Base-by-base conservation (phyloP, 2,113 vertebrate species). In the Neotoma lepida region DNA sequence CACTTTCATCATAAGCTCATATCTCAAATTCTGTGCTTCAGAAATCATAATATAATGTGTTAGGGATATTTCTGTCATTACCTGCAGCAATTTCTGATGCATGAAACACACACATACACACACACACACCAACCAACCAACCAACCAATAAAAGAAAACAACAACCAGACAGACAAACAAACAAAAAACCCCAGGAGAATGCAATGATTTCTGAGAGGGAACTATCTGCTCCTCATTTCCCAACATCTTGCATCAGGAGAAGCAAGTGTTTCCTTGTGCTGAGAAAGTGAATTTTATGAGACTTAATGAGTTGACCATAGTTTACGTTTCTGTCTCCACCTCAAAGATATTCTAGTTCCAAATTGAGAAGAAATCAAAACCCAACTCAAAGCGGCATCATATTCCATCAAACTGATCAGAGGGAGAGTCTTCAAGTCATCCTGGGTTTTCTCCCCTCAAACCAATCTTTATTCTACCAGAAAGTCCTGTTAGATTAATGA, bases 311-410 rank as follows among this genome's bases (percentile, higher is more conserved):
- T 44, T 30, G 35, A 28, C 41, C 86, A 64, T 6, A 4, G 49
- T 66, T 64, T 78, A 22, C n/a, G 15, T 13, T 85, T 88, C 22
- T 8, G 18, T 46, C 20, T 92, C 12, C 4, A 56, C 44, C 39
- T 96, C 70, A 90, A 68, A 95, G 68, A 2, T 82, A 9, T 70
- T 81, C 8, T 68, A 80, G 14, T 68, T 71, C 13, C 14, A 95
- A 28, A 49, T 44, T 71, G 68, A 61, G 46, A 61, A 64, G 33
- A 73, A 26, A 35, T 2, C 51, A 41, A 93, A 18, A 30, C n/a
- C 13, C 15, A 2, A 78, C 4, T 91, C 46, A 14, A 14, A 64
- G n/a, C 88, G 63, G 2, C 3, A 30, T 33, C 33, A 44, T 28
- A 20, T 80, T 63, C 14, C 35, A 35, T 46, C 39, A 30, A 51